phyloP scores from a whole-genome alignment of 2,113 vertebrate genomes.

The Rutilus rutilus region DNA sequence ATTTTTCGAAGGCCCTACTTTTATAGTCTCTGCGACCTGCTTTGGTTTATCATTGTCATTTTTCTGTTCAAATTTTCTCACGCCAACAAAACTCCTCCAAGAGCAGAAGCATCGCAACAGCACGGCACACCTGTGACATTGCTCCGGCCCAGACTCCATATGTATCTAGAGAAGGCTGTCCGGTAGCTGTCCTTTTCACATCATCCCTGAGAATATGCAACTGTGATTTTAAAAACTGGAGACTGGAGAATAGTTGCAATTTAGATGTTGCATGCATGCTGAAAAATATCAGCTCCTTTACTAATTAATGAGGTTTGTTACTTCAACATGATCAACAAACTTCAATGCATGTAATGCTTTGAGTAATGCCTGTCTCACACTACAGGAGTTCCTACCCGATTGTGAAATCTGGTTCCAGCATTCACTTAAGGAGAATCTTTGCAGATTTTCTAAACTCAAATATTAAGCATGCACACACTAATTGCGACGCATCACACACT shows the following conservation, averaged over 20 bases:
- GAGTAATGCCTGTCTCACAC: not conserved
- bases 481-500: too few species aligned
- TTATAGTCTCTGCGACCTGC: slow-evolving; percentile 18
- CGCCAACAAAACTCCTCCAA: not conserved
- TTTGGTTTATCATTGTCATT: slow-evolving; percentile 28
- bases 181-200: not conserved
- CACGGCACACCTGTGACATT: not conserved
- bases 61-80: slow-evolving; percentile 1
- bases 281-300: not conserved
- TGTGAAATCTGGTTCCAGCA: too few species aligned
- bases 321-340: not conserved
- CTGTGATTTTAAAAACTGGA: too few species aligned
- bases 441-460: too few species aligned
- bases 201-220: too few species aligned
- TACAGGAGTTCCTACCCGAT: too few species aligned
- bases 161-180: not conserved
- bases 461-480: too few species aligned
- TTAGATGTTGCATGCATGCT: not conserved
- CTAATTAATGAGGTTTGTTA: not conserved
- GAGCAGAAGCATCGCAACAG: not conserved
- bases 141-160: not conserved
- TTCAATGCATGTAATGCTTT: too few species aligned
- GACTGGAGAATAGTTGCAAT: not conserved
- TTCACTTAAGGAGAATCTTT: too few species aligned
- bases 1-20: not conserved